These are phyloP conservation scores for Choristoneura rosaceana DNA, from an alignment of 2,888 invertebrate genomes.

Conservation along the genomic window DNA sequence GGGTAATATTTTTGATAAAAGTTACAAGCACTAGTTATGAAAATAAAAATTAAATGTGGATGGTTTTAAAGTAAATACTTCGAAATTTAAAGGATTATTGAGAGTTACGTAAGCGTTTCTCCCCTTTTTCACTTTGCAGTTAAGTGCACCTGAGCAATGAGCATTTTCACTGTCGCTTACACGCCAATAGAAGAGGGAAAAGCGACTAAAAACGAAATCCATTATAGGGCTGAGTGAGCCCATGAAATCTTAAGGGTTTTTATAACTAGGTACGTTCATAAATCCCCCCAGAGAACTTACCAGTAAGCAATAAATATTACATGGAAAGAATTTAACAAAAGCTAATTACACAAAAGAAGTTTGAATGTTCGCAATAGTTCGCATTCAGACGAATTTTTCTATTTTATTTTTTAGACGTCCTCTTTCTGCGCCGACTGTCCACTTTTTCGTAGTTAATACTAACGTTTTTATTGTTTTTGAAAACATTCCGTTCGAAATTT, in stretches of 20 bases:
- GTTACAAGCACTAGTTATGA: not conserved
- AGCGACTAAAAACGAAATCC: conserved; percentile 35
- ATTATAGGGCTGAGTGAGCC: conserved; percentile 25
- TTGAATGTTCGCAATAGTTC: conserved; percentile 64
- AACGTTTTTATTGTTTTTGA: conserved; percentile 17
- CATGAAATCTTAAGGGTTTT: conserved; percentile 28
- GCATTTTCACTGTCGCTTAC: conserved; percentile 21
- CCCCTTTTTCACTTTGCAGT: conserved; percentile 11
- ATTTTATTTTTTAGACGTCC: conserved; percentile 40
- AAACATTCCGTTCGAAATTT: not conserved
- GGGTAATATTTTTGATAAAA: not conserved
- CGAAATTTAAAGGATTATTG: not conserved
- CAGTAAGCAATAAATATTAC: conserved; percentile 32
- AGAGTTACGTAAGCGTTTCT: not conserved
- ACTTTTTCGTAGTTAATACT: conserved; percentile 29
- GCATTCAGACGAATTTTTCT: conserved; percentile 41
- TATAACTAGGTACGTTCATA: not conserved
- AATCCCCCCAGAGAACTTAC: conserved; percentile 12
- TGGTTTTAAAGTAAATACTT: not conserved
- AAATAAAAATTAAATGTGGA: not conserved
- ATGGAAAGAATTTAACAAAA: conserved; percentile 52
- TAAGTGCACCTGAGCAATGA: conserved; percentile 19
- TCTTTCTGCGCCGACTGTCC: conserved; percentile 24
- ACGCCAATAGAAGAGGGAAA: conserved; percentile 32
- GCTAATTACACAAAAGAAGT: conserved; percentile 62